Base-by-base conservation (phyloP, 2,888 invertebrate species). In the Sarcophaga variegata region DNA sequence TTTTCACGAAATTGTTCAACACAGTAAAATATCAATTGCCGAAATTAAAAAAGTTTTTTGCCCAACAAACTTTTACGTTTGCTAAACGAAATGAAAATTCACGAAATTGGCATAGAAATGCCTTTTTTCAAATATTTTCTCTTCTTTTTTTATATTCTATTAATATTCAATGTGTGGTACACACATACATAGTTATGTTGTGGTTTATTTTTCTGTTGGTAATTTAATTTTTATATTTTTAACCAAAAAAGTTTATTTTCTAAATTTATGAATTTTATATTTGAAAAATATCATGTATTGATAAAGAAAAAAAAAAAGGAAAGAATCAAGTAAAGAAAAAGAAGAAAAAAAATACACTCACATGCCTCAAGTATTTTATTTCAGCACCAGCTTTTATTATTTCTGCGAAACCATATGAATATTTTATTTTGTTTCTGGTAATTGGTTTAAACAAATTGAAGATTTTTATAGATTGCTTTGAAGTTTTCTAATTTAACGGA, bases 21-120 rank as follows among this genome's bases (percentile, higher is more conserved):
- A 69, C 60, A 74, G 72, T 67, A 78, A 79, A 86, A 83, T 83
- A 83, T 88, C 88, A 88, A 89, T 89, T 88, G 87, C 87, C 64
- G 59, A 89, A 88, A 89, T 89, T 88, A 87, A 88, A 88, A 89
- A 89, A 89, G 83, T 89, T 89, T 87, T 54, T 37, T 37, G 37
- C 37, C 66, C 54, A 64, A 12, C 20, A 64, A 81, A 72, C 74
- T 75, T 78, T 75, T 27, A 4, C 11, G n/a, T 77, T 81, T 75
- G 54, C 77, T 69, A 81, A 86, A 70, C 77, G 25, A 86, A 74
- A 83, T 70, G 54, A 81, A 81, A 74, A 77, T 59, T 81, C 4
- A 66, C 60, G 8, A 66, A 78, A 72, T 10, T 45, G 20, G 10
- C 27, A 54, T 54, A 54, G 17, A 54, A 54, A 14, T 17, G 54